These are phyloP conservation scores for Erebia palarica DNA, from an alignment of 2,888 invertebrate species.

Conservation along the genomic window DNA sequence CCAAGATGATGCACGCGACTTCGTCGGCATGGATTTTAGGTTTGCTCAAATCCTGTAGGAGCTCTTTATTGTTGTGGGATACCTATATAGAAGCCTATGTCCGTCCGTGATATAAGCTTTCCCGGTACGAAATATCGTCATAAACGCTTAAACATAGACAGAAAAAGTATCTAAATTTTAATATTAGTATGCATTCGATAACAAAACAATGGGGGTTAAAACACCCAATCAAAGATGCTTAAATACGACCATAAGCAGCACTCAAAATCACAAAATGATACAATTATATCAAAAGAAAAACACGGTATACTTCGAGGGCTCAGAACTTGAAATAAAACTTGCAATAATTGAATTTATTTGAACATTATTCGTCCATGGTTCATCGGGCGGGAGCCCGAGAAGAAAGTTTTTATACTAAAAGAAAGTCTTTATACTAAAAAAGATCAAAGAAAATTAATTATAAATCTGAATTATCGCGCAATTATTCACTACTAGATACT, in stretches of 20 bases:
- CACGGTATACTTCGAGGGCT: background rate
- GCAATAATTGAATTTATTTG: slow-evolving; percentile 53
- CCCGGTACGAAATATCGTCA: no score
- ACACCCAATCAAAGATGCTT: background rate
- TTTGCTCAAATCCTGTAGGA: no score
- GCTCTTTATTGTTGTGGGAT: no score
- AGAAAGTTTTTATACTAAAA: slow-evolving; percentile 75
- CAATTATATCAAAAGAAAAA: background rate
- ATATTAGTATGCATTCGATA: background rate
- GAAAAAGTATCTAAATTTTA: background rate
- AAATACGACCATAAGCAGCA: no score
- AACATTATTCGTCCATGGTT: slow-evolving; percentile 69
- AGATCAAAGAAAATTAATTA: slow-evolving; percentile 45
- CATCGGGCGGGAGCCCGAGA: slow-evolving; percentile 68
- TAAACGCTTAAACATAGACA: background rate
- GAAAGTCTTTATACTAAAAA: no score
- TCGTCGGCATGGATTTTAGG: no score
- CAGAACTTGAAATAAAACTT: slow-evolving; percentile 47
- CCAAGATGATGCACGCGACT: no score
- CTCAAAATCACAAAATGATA: background rate
- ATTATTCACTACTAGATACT: no score
- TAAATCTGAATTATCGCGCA: background rate
- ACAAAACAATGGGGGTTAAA: background rate
- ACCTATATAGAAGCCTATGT: no score
- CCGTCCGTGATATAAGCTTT: no score